These are phyloP conservation scores for Aspidoscelis tigris DNA, from an alignment of 2,113 vertebrate species.

Conservation along the genomic window DNA sequence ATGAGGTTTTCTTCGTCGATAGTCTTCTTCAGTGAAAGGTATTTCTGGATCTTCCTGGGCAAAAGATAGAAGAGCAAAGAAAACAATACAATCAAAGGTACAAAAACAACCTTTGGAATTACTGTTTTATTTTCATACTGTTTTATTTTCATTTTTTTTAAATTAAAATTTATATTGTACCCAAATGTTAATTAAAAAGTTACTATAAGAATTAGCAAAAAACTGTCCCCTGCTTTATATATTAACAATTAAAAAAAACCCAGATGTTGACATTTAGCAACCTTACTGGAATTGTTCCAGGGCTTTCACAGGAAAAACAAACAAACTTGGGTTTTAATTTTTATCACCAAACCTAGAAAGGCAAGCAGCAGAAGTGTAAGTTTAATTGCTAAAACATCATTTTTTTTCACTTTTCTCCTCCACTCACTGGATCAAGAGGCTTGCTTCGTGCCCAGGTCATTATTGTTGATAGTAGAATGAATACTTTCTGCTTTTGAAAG, in stretches of 20 bases:
- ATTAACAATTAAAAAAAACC: not conserved
- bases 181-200: not conserved
- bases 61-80: not conserved
- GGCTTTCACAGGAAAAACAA: not conserved
- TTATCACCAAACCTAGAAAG: not conserved
- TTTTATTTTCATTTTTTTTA: not conserved
- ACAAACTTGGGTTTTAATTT: not conserved
- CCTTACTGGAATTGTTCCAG: not conserved
- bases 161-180: not conserved
- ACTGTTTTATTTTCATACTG: not conserved
- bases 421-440: slow-evolving; percentile 82
- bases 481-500: slow-evolving; percentile 83
- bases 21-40: slow-evolving; percentile 87
- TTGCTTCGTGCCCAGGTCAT: slow-evolving; percentile 92
- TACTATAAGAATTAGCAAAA: not conserved
- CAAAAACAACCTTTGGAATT: not conserved
- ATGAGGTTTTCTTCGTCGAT: slow-evolving; percentile 85
- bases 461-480: slow-evolving; percentile 91
- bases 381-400: not conserved
- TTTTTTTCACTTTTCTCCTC: not conserved
- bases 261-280: not conserved
- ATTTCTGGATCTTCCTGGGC: slow-evolving; percentile 80
- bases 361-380: not conserved
- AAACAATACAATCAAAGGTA: not conserved
- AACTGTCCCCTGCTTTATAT: not conserved